Base-by-base conservation (phyloP, 2,113 vertebrate species). In the Rhinichthys klamathensis region DNA sequence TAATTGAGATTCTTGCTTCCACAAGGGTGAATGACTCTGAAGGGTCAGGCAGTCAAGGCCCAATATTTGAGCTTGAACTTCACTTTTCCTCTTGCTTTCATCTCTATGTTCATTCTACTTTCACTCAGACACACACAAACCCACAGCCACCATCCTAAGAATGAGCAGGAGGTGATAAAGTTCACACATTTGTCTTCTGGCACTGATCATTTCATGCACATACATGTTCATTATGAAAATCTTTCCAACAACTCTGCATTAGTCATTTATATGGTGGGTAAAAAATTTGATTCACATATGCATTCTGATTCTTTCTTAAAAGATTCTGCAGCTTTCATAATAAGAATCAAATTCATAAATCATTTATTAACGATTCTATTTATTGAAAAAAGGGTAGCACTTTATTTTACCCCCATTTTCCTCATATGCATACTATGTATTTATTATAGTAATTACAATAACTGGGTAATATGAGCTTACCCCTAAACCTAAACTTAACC, bases 1-100 rank as follows among this genome's bases (percentile, higher is more conserved):
- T 90, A 95, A 95, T 91, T 93, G 90, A 94, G 93, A 94, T 92
- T 90, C 93, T 85, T 91, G 91, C 91, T 91, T 84, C 58, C 38
- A 82, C 87, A 84, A 85, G 72, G 67, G 80, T 85, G 88, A 90
- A 89, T 56, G 80, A 84, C 91, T 93, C 93, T 91, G 86, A 87
- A 86, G 91, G 91, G 90, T 93, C 91, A 93, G 90, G 91, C 82
- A 86, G 80, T 87, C 84, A 88, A 86, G 87, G 88, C 21, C 86
- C 58, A 32, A 77, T 82, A 81, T 67, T 87, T 83, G 87, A 67
- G 51, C 80, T 75, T 86, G 84, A 85, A 85, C 88, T 77, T 70
- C 86, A 86, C 77, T 84, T 84, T 87, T 67, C n/a, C 78, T 61
- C 41, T 67, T 3, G 73, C 27, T 82, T 56, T 76, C 46, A 67